Evolutionary conservation across 1,140 invertebrate species (phyloP), one percentile per base, ranked within the genome.

Genomic region (Drosophila navojoa): DNA sequence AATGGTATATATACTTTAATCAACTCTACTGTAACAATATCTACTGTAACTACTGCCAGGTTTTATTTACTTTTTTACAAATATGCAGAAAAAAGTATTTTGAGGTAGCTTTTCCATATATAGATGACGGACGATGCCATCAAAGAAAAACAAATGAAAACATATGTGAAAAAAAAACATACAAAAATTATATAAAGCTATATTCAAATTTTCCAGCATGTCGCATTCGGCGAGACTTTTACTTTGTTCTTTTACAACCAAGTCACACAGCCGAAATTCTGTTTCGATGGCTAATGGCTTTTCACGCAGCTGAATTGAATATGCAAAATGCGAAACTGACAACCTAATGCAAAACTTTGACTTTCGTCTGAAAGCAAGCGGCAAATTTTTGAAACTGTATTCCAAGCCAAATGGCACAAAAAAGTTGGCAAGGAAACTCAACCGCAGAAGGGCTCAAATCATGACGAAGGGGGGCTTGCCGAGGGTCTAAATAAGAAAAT

Each of bases 361-460:
- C 52, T 52, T 55, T 6, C 22, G 53, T 55, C 55, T 72, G 66
- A 61, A 55, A 49, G 74, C 63, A 67, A 64, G 63, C 59, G 63
- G 77, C 70, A 57, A 84, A 85, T 78, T 77, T 81, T 81, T 84
- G 32, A 71, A 76, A 81, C 79, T 75, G 47, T 78, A 40, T 71
- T 63, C 61, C 25, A 75, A 77, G 66, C 67, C 42, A 67, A 62
- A 82, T 71, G 82, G 61, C 79, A 76, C 81, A 86, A 84, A 86
- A 86, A 84, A 86, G 77, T 81, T 84, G 69, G 19, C 53, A 62
- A 42, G 49, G 35, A 52, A 38, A 11, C 35, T 38, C 47, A 22
- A 67, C 55, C 25, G 19, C 19, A n/a, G 49, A 55, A 47, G 27
- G 19, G 45, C 13, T n/a, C n/a, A 7, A 32, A 3, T 10, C 6